Percentiles rank a stretch among this genome's conserved stretches.
phyloP scores from a whole-genome alignment of 64 coral and sea anemone genomes.

The Stylophora pistillata region DNA sequence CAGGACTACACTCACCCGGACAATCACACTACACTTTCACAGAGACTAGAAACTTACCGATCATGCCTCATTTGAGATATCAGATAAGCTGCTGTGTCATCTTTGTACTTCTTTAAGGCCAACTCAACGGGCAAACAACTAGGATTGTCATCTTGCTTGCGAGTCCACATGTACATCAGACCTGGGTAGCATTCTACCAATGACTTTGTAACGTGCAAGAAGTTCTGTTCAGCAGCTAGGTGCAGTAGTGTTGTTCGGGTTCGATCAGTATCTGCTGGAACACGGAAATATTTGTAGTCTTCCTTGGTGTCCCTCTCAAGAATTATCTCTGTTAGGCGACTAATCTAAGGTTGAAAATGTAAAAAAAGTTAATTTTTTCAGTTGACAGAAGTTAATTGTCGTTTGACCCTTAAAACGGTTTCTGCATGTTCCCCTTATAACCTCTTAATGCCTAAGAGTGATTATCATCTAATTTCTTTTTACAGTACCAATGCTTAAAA shows the following conservation, averaged over 20 bases:
- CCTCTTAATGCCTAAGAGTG: no score
- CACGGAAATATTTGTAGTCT: conserved; percentile 84
- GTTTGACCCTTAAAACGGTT: no score
- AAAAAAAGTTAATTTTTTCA: neutral
- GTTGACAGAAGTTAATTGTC: no score
- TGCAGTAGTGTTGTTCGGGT: conserved; percentile 47
- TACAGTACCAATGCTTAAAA: no score
- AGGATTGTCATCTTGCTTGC: conserved; percentile 18
- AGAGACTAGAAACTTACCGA: conserved; percentile 15
- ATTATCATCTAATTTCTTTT: no score
- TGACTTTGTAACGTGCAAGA: conserved; percentile 53
- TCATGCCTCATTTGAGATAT: conserved; percentile 73
- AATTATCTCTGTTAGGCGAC: conserved; percentile 72
- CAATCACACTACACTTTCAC: no score
- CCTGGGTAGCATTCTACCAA: conserved; percentile 62
- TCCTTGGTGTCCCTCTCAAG: conserved; percentile 67
- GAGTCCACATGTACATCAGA: conserved; percentile 47
- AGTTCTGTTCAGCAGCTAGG: conserved; percentile 53
- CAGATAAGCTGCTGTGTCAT: conserved; percentile 76
- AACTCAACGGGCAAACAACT: conserved; percentile 64
- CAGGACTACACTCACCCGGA: no score
- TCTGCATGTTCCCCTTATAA: no score
- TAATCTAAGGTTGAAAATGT: conserved; percentile 37
- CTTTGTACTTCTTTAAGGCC: conserved; percentile 65
- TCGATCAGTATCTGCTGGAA: conserved; percentile 51